These are phyloP conservation scores for Lissonota sp. DNA, from an alignment of 2,888 invertebrate species.

Conservation along the genomic window DNA sequence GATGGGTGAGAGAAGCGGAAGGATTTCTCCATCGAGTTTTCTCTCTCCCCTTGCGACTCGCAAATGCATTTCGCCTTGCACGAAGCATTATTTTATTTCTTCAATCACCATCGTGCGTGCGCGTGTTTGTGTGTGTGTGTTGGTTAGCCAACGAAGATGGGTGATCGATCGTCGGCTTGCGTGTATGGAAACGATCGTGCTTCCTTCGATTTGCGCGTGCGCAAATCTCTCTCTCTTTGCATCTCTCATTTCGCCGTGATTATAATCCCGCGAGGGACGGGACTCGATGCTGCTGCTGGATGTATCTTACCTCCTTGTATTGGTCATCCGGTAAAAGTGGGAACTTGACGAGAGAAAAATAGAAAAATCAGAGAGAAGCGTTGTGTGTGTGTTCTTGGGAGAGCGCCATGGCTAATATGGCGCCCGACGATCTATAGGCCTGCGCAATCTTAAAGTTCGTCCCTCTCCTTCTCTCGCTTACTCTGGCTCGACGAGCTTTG, in stretches of 20 bases:
- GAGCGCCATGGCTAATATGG: slow-evolving; percentile 42
- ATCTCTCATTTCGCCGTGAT: slow-evolving; percentile 70
- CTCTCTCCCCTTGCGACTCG: slow-evolving; percentile 10
- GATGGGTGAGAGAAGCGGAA: slow-evolving; percentile 49
- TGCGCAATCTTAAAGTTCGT: slow-evolving; percentile 45
- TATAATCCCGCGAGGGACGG: slow-evolving; percentile 73
- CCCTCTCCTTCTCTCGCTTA: slow-evolving; percentile 23
- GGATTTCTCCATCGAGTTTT: slow-evolving; percentile 32
- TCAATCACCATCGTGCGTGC: slow-evolving; percentile 17
- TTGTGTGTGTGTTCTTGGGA: slow-evolving; percentile 20
- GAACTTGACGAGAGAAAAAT: slow-evolving; percentile 20
- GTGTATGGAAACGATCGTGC: slow-evolving; percentile 73
- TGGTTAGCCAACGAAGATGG: slow-evolving; percentile 63
- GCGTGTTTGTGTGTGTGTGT: slow-evolving; percentile 14
- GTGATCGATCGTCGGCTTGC: slow-evolving; percentile 74
- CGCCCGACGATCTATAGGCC: slow-evolving; percentile 33
- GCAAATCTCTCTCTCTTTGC: slow-evolving; percentile 34
- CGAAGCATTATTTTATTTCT: slow-evolving; percentile 13
- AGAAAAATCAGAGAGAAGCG: slow-evolving; percentile 11
- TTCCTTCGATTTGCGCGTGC: slow-evolving; percentile 68
- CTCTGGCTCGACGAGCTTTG: slow-evolving; percentile 23
- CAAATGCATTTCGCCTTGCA: slow-evolving; percentile 42
- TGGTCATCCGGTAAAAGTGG: slow-evolving; percentile 34
- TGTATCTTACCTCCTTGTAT: slow-evolving; percentile 29
- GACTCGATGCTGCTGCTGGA: slow-evolving; percentile 47